Evolutionary conservation across 2,113 vertebrate species (phyloP).

Genomic region (Eretmochelys imbricata): DNA sequence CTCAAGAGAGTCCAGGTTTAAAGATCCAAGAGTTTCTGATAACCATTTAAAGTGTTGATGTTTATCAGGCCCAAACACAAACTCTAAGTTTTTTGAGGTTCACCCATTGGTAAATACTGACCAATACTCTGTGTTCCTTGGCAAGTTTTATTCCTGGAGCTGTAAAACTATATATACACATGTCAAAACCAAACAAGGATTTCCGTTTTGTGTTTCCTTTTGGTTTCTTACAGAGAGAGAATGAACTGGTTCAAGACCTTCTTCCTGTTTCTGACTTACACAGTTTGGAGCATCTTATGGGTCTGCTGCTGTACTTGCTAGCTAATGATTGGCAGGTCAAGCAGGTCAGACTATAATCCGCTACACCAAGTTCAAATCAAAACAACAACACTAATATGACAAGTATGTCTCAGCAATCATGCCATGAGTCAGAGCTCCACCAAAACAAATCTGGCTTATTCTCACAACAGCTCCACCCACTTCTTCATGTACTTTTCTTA

Average conservation of each 20-base stretch:
- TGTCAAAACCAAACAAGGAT: neutral
- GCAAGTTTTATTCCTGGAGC: neutral
- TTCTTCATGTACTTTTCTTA: neutral
- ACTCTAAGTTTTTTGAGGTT: neutral
- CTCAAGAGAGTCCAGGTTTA: neutral
- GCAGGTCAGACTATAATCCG: neutral
- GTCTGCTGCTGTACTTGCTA: neutral
- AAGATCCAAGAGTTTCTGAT: neutral
- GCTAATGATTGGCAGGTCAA: neutral
- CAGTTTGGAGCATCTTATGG: neutral
- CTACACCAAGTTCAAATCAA: conserved; percentile 16
- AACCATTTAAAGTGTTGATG: neutral
- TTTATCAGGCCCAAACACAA: neutral
- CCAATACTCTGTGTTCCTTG: neutral
- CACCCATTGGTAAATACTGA: neutral
- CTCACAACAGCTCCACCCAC: neutral
- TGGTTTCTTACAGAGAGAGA: neutral
- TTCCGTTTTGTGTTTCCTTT: neutral
- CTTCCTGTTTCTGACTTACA: neutral
- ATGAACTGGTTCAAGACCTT: neutral
- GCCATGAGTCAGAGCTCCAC: neutral
- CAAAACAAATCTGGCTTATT: neutral
- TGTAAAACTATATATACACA: neutral
- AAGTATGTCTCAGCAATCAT: conserved; percentile 43
- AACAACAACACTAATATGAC: conserved; percentile 1